phyloP scores from a whole-genome alignment of 2,797 vertebrate genomes.

The Acrocephalus scirpaceus region DNA sequence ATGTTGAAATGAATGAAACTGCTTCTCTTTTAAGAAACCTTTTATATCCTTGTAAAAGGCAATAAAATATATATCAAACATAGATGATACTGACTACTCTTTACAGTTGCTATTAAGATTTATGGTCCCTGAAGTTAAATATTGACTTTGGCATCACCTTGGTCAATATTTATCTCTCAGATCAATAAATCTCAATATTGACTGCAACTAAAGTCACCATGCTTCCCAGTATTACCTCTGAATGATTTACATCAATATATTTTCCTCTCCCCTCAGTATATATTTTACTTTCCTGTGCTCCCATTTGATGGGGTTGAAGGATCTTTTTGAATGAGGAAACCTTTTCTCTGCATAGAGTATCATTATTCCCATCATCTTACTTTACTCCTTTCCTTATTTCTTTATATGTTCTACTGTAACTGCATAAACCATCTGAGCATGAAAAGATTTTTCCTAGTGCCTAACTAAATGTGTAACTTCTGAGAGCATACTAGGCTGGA shows the following conservation, averaged over 20 bases:
- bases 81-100: slow-evolving; percentile 39
- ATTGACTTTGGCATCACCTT: slow-evolving; percentile 56
- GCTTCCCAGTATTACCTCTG: slow-evolving; percentile 10
- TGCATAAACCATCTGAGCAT: background rate
- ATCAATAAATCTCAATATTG: slow-evolving; percentile 57
- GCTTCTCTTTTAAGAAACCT: slow-evolving; percentile 26
- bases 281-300: slow-evolving; percentile 20
- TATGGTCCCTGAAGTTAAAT: slow-evolving; percentile 60
- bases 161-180: slow-evolving; percentile 61
- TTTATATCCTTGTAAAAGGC: slow-evolving; percentile 44
- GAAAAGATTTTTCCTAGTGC: slow-evolving; percentile 1
- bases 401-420: background rate
- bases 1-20: slow-evolving; percentile 4
- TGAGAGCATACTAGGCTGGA: background rate
- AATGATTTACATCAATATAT: slow-evolving; percentile 26
- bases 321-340: background rate
- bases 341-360: background rate
- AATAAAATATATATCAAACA: slow-evolving; percentile 47
- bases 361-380: background rate
- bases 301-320: background rate
- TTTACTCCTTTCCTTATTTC: background rate
- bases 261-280: slow-evolving; percentile 1
- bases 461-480: slow-evolving; percentile 18
- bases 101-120: slow-evolving; percentile 65
- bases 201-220: slow-evolving; percentile 23